A percentile compares a stretch with the other conserved stretches of the same genome.
Evolutionary conservation across 2,113 vertebrate species (phyloP).

Genomic region (Perca fluviatilis): DNA sequence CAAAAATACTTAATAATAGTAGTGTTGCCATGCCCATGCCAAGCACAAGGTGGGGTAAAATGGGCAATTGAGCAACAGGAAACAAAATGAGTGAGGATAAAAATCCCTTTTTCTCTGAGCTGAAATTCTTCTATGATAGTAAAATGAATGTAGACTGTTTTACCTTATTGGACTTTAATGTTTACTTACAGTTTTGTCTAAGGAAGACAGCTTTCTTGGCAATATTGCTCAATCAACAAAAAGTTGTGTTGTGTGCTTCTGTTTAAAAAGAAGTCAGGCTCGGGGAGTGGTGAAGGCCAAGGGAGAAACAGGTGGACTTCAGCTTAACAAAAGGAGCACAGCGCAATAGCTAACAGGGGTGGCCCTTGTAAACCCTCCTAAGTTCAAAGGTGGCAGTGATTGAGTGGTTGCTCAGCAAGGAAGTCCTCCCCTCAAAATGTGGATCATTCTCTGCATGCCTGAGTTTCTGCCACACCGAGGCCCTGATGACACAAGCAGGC

Average conservation of each 20-base stretch:
- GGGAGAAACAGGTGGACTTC: slow-evolving; percentile 64
- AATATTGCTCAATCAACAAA: not conserved
- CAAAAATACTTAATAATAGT: slow-evolving; percentile 42
- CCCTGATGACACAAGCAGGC: slow-evolving; percentile 55
- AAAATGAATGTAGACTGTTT: not conserved
- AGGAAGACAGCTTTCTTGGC: not conserved
- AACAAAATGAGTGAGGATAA: slow-evolving; percentile 1
- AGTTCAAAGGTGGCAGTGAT: slow-evolving; percentile 82
- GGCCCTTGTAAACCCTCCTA: slow-evolving; percentile 57
- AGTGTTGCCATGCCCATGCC: slow-evolving; percentile 8
- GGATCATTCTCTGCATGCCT: slow-evolving; percentile 73
- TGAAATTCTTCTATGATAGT: not conserved
- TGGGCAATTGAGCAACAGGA: not conserved
- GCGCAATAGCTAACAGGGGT: slow-evolving; percentile 35
- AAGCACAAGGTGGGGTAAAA: not conserved
- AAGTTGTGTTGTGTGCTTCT: not conserved
- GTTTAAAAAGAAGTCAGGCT: not conserved
- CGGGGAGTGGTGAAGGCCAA: slow-evolving; percentile 16
- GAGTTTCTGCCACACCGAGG: slow-evolving; percentile 43
- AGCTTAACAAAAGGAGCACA: slow-evolving; percentile 52
- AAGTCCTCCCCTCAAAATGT: slow-evolving; percentile 64
- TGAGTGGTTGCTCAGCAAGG: slow-evolving; percentile 69
- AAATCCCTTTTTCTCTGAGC: not conserved
- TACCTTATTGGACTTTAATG: not conserved
- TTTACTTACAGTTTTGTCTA: not conserved